Evolutionary conservation across 2,888 invertebrate species (phyloP).

Genomic region (Poecilobothrus nobilitatus): DNA sequence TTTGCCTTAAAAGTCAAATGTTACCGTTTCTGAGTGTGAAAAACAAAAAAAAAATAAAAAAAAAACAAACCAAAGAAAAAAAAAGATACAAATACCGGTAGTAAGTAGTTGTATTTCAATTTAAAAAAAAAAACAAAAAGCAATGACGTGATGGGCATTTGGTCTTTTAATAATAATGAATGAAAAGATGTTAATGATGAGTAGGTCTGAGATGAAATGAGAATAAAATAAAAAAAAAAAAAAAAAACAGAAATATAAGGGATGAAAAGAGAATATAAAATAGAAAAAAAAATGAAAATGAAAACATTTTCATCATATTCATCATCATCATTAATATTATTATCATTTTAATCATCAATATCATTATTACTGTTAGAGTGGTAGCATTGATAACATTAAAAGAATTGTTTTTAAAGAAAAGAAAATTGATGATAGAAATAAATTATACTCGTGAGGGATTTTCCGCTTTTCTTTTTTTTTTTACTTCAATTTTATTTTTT

Average conservation of each 20-base stretch:
- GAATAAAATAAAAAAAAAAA: background rate
- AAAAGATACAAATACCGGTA: too few relatives aligned
- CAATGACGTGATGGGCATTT: too few relatives aligned
- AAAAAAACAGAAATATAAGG: background rate
- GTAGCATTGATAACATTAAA: background rate
- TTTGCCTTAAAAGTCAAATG: background rate
- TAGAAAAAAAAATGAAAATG: background rate
- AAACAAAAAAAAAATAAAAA: background rate
- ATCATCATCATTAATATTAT: background rate
- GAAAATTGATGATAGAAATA: constrained; percentile 1
- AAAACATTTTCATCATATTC: too few relatives aligned
- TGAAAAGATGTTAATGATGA: too few relatives aligned
- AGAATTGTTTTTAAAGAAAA: background rate
- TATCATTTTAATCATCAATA: background rate
- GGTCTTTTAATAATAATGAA: too few relatives aligned
- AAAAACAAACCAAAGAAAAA: background rate
- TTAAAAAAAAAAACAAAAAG: too few relatives aligned
- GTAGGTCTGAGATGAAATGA: too few relatives aligned
- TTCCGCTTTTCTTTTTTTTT: background rate
- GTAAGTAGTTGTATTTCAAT: too few relatives aligned
- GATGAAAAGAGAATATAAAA: background rate
- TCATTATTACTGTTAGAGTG: background rate
- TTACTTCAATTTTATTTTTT: background rate
- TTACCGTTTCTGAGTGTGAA: background rate
- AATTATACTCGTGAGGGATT: background rate